Evolutionary conservation across 2,888 invertebrate species (phyloP).

Genomic region (Oscheius myriophilus): DNA sequence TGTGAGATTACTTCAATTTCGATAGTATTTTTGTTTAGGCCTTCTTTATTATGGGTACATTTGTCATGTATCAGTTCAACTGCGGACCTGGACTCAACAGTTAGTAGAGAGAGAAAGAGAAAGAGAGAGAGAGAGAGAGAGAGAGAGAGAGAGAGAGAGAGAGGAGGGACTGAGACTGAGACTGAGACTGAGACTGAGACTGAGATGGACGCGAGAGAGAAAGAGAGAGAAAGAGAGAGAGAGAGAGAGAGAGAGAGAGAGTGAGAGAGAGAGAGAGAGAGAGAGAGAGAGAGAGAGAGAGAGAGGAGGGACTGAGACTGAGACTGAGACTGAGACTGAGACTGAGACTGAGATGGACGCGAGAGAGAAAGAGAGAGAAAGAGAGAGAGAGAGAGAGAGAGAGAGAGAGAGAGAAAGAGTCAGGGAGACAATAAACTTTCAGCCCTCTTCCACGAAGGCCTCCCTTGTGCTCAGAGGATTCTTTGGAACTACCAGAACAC

Average conservation of each 20-base stretch:
- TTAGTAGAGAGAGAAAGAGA: constrained; percentile 14
- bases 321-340: neutral
- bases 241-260: too few relatives aligned
- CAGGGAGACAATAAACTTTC: neutral
- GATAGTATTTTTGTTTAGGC: too few relatives aligned
- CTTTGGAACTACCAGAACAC: constrained; percentile 33
- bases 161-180: too few relatives aligned
- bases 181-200: neutral
- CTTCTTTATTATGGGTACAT: constrained; percentile 40
- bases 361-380: too few relatives aligned
- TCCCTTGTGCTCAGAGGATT: constrained; percentile 43
- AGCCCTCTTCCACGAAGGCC: constrained; percentile 45
- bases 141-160: too few relatives aligned
- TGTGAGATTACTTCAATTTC: constrained; percentile 31
- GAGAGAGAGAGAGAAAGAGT: neutral
- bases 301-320: too few relatives aligned
- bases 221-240: neutral
- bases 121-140: neutral
- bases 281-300: too few relatives aligned
- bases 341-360: too few relatives aligned
- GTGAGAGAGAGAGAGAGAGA: too few relatives aligned
- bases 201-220: too few relatives aligned
- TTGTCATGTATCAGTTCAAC: constrained; percentile 47
- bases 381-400: too few relatives aligned
- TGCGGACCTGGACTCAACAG: constrained; percentile 53